Percentiles rank a stretch among this genome's conserved stretches.
These are phyloP conservation scores for Vicugna pacos DNA, from an alignment of 2,113 vertebrate species.

Conservation along the genomic window DNA sequence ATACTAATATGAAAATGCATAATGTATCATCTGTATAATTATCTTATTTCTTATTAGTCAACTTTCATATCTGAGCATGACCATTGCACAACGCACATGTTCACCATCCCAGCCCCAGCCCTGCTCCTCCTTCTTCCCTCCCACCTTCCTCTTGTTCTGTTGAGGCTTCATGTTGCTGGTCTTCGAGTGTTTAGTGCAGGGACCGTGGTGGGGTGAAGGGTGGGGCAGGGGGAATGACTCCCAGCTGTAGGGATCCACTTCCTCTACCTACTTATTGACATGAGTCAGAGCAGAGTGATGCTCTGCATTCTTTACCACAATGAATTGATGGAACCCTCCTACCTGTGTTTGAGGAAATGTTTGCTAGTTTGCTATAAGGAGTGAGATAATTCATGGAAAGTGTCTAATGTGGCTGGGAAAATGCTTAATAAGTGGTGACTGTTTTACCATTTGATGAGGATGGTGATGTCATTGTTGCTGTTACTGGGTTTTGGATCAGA, in stretches of 20 bases:
- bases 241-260: not conserved
- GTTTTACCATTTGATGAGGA: not conserved
- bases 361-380: not conserved
- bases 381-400: not conserved
- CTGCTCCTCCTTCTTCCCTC: not conserved
- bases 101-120: rapidly evolving
- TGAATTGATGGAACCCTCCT: not conserved
- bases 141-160: not conserved
- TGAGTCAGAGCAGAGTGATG: not conserved
- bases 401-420: not conserved
- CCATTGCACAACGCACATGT: not conserved
- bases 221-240: not conserved
- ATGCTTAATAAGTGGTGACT: not conserved
- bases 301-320: not conserved
- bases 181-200: not conserved
- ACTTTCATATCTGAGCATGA: not conserved
- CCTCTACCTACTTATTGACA: not conserved
- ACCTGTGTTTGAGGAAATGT: not conserved
- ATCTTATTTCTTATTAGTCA: not conserved
- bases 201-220: not conserved
- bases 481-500: not conserved
- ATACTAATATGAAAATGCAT: not conserved
- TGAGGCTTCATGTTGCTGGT: not conserved
- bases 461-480: not conserved
- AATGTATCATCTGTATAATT: not conserved